Percentiles rank a stretch among this genome's conserved stretches.
Evolutionary conservation across 2,113 vertebrate genomes (phyloP).

Genomic region (Peucedramus taeniatus): DNA sequence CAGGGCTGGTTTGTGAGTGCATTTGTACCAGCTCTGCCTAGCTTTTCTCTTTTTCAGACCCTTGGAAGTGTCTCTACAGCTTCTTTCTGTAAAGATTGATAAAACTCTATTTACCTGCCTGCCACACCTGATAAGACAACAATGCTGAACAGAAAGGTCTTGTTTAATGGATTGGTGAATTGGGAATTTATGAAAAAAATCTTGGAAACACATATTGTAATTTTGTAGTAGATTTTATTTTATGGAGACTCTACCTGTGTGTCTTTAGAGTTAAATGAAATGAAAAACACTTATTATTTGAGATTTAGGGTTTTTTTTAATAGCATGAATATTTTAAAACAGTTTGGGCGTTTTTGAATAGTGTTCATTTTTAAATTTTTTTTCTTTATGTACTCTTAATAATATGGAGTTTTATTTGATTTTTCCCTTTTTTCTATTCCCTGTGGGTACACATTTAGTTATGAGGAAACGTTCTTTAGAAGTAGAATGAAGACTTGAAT

Average conservation of each 20-base stretch:
- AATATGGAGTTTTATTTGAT: background rate
- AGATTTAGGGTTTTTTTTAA: background rate
- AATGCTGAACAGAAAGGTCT: background rate
- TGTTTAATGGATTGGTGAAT: background rate
- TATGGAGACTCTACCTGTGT: background rate
- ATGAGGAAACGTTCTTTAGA: background rate
- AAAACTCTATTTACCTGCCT: background rate
- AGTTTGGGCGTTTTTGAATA: background rate
- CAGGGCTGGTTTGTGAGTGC: background rate
- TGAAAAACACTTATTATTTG: background rate
- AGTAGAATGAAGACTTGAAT: background rate
- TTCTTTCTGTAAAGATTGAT: background rate
- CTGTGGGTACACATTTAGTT: background rate
- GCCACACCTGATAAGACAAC: fast-evolving
- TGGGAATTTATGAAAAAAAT: background rate
- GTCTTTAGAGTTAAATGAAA: background rate
- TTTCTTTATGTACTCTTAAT: background rate
- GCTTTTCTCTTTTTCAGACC: background rate
- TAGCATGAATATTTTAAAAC: background rate
- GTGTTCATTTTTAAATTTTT: background rate
- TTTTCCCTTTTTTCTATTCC: background rate
- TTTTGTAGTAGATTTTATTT: background rate
- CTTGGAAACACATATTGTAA: background rate
- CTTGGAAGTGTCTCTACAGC: background rate
- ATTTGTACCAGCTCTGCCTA: background rate